These are phyloP conservation scores for Hyles euphorbiae DNA, from an alignment of 1,140 invertebrate species.

Conservation along the genomic window DNA sequence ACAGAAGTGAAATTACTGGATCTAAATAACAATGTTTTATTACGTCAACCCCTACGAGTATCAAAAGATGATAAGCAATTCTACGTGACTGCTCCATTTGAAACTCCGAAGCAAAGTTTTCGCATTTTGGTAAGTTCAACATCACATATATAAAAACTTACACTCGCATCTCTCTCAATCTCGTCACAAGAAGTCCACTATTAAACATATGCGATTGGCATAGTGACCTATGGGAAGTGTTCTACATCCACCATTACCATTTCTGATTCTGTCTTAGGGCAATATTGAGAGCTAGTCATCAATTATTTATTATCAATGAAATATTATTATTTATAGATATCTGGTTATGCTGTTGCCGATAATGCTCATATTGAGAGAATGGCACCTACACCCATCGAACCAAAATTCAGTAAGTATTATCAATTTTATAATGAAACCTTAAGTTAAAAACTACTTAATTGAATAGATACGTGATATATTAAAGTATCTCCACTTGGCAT, in stretches of 20 bases:
- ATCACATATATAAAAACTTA: too few species aligned
- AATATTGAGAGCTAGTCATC: constrained; percentile 1
- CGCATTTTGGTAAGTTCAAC: constrained; percentile 32
- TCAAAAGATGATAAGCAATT: constrained; percentile 27
- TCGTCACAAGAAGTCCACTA: too few species aligned
- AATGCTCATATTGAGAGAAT: constrained; percentile 25
- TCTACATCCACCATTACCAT: too few species aligned
- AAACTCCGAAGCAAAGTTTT: constrained; percentile 27
- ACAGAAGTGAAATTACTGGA: constrained; percentile 28
- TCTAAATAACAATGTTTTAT: constrained; percentile 24
- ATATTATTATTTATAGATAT: constrained; percentile 25
- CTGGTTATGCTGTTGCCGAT: constrained; percentile 19
- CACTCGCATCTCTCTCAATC: too few species aligned
- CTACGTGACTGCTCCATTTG: constrained; percentile 27
- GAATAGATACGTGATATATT: too few species aligned
- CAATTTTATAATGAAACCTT: too few species aligned
- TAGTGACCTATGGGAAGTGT: too few species aligned
- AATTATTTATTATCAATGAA: not conserved
- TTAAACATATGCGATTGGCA: too few species aligned
- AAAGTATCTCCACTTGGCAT: too few species aligned
- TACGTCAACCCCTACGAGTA: constrained; percentile 17
- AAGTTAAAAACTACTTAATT: too few species aligned
- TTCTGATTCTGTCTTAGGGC: too few species aligned
- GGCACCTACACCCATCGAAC: constrained; percentile 29
- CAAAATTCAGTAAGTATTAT: not conserved